These are phyloP conservation scores for Coelopa frigida DNA, from an alignment of 1,140 invertebrate genomes.

Conservation along the genomic window DNA sequence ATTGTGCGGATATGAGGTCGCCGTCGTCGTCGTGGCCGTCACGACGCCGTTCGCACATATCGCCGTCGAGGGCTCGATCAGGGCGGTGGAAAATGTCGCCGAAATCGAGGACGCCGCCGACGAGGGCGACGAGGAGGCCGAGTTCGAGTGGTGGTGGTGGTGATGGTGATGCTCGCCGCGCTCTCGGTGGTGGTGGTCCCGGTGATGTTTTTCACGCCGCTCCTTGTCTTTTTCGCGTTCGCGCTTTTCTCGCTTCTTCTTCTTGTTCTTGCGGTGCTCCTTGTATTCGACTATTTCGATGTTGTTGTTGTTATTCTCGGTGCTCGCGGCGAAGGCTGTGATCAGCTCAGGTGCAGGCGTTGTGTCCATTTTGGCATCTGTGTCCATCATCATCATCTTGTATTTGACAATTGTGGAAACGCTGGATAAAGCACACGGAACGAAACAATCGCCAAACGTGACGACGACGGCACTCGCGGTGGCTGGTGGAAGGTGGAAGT, in stretches of 20 bases:
- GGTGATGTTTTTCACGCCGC: constrained; percentile 28
- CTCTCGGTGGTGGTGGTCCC: constrained; percentile 16
- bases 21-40: constrained; percentile 21
- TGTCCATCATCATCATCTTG: constrained; percentile 44
- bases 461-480: too few relatives aligned
- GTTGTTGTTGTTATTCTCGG: constrained; percentile 33
- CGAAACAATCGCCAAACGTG: too few relatives aligned
- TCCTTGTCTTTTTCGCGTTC: constrained; percentile 40
- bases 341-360: background rate
- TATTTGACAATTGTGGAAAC: too few relatives aligned
- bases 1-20: constrained; percentile 43
- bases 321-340: constrained; percentile 18
- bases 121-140: constrained; percentile 39
- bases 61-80: constrained; percentile 24
- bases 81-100: constrained; percentile 37
- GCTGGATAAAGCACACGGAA: too few relatives aligned
- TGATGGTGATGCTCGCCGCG: constrained; percentile 5
- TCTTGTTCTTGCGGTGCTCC: constrained; percentile 41
- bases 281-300: constrained; percentile 38
- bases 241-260: constrained; percentile 41
- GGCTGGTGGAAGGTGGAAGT: background rate
- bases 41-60: background rate
- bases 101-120: constrained; percentile 38
- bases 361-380: constrained; percentile 6
- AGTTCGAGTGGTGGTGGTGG: constrained; percentile 30